Base-by-base conservation (phyloP, 2,888 invertebrate species). In the Imbricaverruca yamaguchii region DNA sequence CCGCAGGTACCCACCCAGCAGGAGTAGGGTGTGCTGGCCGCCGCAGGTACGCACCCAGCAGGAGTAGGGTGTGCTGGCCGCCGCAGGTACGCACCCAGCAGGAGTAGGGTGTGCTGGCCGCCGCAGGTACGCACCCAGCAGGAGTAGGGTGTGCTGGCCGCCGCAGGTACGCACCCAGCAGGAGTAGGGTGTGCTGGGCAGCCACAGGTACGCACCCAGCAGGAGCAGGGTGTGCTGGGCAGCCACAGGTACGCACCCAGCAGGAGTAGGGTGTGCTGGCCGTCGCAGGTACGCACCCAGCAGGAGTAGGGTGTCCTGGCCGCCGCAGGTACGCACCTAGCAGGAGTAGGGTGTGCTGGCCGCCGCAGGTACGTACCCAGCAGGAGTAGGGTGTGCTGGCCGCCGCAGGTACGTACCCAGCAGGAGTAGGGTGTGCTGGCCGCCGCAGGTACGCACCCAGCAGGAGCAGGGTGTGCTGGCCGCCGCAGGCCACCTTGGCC, bases 1-100 rank as follows among this genome's bases (percentile, higher is more conserved):
- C 78, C 78, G 57, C 78, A 78, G 56, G 56, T n/a, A n/a, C n/a
- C 56, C n/a, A 78, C 78, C 57, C n/a, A n/a, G n/a, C n/a, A n/a
- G n/a, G n/a, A n/a, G n/a, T n/a, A n/a, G n/a, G n/a, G n/a, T n/a
- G n/a, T n/a, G n/a, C n/a, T n/a, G n/a, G n/a, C n/a, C n/a, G 39
- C 39, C 39, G 39, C 39, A 39, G 39, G 74, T 6, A 57, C 56
- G 21, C 21, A 78, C 78, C 56, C 4, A 11, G 21, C 9, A 78
- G 57, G n/a, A 57, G 57, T 0, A 78, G 4, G 7, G 78, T 78
- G 57, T 78, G 78, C 56, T 57, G 78, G 10, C 78, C 78, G 12
- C 78, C 78, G 57, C 78, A 78, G 56, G 56, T 6, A 57, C 56
- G 21, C 21, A 78, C 78, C 56, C 4, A 11, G 21, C 9, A 78